Evolutionary conservation across 2,113 vertebrate species (phyloP).

Genomic region (Hepsetus odoe): DNA sequence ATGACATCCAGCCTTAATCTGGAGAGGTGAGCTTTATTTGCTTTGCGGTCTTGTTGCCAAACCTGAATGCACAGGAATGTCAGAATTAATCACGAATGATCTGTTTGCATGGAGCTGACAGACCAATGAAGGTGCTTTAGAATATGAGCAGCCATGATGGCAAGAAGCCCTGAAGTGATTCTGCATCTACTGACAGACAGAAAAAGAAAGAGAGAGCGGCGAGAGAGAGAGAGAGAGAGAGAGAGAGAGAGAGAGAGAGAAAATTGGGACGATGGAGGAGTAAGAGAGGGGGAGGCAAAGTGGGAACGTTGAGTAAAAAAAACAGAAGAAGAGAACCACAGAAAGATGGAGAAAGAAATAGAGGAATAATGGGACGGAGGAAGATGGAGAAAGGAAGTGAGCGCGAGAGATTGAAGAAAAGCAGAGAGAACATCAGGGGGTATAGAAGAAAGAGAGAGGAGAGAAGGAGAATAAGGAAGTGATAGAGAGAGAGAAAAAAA

Average conservation of each 20-base stretch:
- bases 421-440: not conserved
- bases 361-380: not conserved
- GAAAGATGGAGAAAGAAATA: not conserved
- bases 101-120: not conserved
- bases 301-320: too few relatives aligned
- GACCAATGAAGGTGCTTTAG: not conserved
- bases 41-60: slow-evolving; percentile 11
- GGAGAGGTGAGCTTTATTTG: slow-evolving; percentile 17
- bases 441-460: not conserved
- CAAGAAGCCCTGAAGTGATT: not conserved
- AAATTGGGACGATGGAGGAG: not conserved
- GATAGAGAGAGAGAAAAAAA: not conserved
- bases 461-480: not conserved
- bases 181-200: not conserved
- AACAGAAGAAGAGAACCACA: too few relatives aligned
- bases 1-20: slow-evolving; percentile 29
- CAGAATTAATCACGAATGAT: slow-evolving; percentile 26
- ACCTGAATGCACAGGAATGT: slow-evolving; percentile 1
- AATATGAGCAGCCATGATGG: not conserved
- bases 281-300: too few relatives aligned
- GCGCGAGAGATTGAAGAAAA: not conserved
- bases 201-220: too few relatives aligned
- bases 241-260: not conserved
- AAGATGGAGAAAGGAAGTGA: not conserved
- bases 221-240: not conserved